Conservation (phyloP, 1,140 invertebrate genomes). For the Apis mellifera region DNA sequence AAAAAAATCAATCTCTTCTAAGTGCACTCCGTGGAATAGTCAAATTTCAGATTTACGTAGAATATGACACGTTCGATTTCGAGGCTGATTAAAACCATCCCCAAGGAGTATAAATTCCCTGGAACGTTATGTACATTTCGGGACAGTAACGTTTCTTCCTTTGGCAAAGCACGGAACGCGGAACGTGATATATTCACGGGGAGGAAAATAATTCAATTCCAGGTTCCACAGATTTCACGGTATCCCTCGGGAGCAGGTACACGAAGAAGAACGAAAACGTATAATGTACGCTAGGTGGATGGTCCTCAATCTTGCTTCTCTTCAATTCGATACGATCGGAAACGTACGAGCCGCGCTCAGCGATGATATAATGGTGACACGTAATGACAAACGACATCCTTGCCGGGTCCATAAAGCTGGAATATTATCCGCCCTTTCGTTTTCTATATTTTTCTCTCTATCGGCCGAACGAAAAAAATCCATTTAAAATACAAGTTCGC, state of each 20-base stretch:
- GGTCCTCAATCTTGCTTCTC: constrained; percentile 18
- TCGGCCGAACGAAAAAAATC: not conserved
- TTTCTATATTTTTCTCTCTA: not conserved
- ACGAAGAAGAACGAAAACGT: constrained; percentile 20
- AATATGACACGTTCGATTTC: not conserved
- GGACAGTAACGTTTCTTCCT: not conserved
- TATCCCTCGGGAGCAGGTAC: constrained; percentile 20
- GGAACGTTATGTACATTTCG: not conserved
- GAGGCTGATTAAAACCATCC: not conserved
- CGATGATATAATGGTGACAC: constrained; percentile 36
- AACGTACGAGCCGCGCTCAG: not conserved
- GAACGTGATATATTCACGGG: not conserved
- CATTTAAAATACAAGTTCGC: constrained; percentile 5
- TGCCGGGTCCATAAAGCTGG: not conserved
- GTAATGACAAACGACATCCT: constrained; percentile 26
- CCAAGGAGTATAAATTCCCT: not conserved
- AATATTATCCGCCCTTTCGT: constrained; percentile 8
- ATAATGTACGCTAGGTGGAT: constrained; percentile 14
- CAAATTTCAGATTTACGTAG: not conserved
- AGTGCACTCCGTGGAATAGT: not conserved
- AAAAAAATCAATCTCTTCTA: not conserved
- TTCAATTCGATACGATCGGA: constrained; percentile 32
- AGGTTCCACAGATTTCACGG: constrained; percentile 13
- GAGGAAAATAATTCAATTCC: constrained; percentile 23
- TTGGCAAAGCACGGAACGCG: not conserved